Conservation (phyloP, 1,140 invertebrate species). For the Belonocnema kinseyi region DNA sequence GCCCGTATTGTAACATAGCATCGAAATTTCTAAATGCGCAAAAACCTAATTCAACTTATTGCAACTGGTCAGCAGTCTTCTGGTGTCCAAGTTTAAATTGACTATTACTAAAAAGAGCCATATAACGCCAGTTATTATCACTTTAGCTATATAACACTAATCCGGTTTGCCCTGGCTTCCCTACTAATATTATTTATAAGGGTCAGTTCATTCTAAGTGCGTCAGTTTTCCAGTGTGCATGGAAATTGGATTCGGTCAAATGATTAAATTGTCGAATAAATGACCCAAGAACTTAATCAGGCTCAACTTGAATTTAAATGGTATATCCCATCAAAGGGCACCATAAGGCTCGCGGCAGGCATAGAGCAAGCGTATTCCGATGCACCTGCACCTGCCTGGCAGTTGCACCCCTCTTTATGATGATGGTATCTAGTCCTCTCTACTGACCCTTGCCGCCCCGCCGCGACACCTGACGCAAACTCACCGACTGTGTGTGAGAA, state of each 20-base stretch:
- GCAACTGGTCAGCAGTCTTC: too few species aligned
- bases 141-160: too few species aligned
- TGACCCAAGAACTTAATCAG: slow-evolving; percentile 4
- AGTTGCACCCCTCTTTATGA: slow-evolving; percentile 68
- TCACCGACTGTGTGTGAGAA: slow-evolving; percentile 64
- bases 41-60: too few species aligned
- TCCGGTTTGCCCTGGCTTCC: too few species aligned
- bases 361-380: slow-evolving; percentile 47
- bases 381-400: slow-evolving; percentile 65
- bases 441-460: slow-evolving; percentile 56
- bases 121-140: too few species aligned
- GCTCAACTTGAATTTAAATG: slow-evolving; percentile 21
- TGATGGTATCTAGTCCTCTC: slow-evolving; percentile 70
- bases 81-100: too few species aligned
- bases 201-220: too few species aligned
- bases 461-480: slow-evolving; percentile 69
- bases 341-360: slow-evolving; percentile 44
- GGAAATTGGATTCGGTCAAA: slow-evolving; percentile 15
- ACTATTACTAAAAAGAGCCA: too few species aligned
- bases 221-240: too few species aligned
- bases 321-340: slow-evolving; percentile 10
- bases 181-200: too few species aligned
- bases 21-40: too few species aligned
- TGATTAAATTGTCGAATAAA: slow-evolving; percentile 20
- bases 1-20: too few species aligned